These are phyloP conservation scores for Micromussa lordhowensis DNA, from an alignment of 92 coral and sea anemone genomes.

Conservation along the genomic window DNA sequence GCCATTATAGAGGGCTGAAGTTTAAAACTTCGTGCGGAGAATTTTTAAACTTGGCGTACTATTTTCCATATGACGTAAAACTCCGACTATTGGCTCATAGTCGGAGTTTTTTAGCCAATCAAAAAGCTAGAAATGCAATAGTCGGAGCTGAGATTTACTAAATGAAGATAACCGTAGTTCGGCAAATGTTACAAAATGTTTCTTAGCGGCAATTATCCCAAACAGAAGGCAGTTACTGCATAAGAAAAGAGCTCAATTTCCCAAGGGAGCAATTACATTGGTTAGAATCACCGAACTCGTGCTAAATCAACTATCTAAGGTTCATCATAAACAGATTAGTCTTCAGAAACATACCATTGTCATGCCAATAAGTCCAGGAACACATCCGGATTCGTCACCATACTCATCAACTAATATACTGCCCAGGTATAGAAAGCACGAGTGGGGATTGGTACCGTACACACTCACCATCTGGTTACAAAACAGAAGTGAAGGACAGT, in stretches of 20 bases:
- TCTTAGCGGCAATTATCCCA: neutral
- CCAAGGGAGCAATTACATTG: too few species aligned
- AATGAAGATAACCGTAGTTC: neutral
- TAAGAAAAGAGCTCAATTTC: too few species aligned
- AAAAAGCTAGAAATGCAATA: too few species aligned
- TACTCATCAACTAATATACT: slow-evolving; percentile 97
- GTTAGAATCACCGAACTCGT: too few species aligned
- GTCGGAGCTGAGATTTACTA: too few species aligned
- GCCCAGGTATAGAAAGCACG: slow-evolving; percentile 97
- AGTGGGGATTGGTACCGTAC: slow-evolving; percentile 84
- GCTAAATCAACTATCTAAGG: neutral
- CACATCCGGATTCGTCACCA: slow-evolving; percentile 82
- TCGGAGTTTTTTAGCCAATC: too few species aligned
- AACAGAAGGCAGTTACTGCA: too few species aligned
- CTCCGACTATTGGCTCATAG: too few species aligned
- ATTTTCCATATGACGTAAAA: too few species aligned
- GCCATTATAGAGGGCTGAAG: too few species aligned
- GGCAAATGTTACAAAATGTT: neutral
- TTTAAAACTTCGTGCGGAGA: too few species aligned
- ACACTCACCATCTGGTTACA: slow-evolving; percentile 79
- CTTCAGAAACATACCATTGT: slow-evolving; percentile 67
- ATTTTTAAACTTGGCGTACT: too few species aligned
- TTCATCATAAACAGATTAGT: neutral
- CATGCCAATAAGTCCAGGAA: slow-evolving; percentile 91
- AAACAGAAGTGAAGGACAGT: neutral